These are phyloP conservation scores for Myripristis jacobus DNA, from an alignment of 2,797 vertebrate species.

Conservation along the genomic window DNA sequence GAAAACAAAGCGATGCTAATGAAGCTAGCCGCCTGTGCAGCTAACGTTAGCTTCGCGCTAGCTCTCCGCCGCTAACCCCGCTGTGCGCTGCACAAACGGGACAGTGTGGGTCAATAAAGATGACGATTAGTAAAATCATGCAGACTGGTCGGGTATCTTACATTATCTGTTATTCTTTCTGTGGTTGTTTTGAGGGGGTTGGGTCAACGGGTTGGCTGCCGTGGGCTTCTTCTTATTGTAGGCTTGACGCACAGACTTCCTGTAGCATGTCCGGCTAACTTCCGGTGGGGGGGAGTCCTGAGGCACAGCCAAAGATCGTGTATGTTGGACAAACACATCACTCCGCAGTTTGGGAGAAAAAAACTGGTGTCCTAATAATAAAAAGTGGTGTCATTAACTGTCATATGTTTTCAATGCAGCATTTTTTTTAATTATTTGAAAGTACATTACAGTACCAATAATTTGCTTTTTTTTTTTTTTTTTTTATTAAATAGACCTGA, in stretches of 20 bases:
- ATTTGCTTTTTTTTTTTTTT: too few relatives aligned
- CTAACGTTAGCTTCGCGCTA: conserved; percentile 34
- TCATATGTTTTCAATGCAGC: too few relatives aligned
- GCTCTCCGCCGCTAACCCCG: not conserved
- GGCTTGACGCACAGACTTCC: conserved; percentile 59
- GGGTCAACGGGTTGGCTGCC: not conserved
- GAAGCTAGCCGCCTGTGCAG: conserved; percentile 62
- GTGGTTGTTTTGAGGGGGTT: not conserved
- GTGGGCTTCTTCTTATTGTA: conserved; percentile 47
- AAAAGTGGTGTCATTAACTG: too few relatives aligned
- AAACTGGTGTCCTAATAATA: too few relatives aligned
- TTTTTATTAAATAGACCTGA: too few relatives aligned
- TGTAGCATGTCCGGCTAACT: conserved; percentile 59
- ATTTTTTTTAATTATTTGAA: too few relatives aligned
- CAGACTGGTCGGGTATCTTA: not conserved
- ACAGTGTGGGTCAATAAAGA: fast-evolving
- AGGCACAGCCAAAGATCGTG: conserved; percentile 51
- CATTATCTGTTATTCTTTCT: not conserved
- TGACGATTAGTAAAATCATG: fast-evolving
- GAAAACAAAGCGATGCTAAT: conserved; percentile 75
- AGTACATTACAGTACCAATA: too few relatives aligned
- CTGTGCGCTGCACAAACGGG: not conserved
- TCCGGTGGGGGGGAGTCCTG: conserved; percentile 46
- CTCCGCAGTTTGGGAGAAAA: too few relatives aligned
- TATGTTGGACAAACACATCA: not conserved